A percentile compares a stretch with the other conserved stretches of the same genome.
Evolutionary conservation across 2,888 invertebrate genomes (phyloP).

Genomic region (Eupithecia centaureata): DNA sequence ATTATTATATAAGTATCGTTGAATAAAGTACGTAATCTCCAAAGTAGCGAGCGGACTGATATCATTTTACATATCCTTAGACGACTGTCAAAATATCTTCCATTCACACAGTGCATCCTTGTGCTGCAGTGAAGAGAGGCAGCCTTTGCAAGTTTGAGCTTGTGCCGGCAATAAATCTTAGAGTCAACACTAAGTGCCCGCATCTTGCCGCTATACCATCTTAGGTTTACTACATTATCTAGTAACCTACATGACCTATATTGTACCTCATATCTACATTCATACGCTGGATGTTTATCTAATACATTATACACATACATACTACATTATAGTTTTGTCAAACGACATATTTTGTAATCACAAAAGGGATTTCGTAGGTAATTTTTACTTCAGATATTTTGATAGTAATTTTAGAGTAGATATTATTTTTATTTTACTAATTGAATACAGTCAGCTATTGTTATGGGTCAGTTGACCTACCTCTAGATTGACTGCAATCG

Average conservation of each 20-base stretch:
- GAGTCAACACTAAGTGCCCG: slow-evolving; percentile 41
- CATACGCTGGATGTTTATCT: too few relatives aligned
- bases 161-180: slow-evolving; percentile 49
- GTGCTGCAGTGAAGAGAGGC: neutral
- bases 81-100: neutral
- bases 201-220: neutral
- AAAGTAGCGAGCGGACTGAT: neutral
- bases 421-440: too few relatives aligned
- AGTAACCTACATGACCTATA: neutral
- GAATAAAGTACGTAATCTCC: too few relatives aligned
- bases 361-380: too few relatives aligned
- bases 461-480: too few relatives aligned
- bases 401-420: too few relatives aligned
- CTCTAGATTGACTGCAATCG: too few relatives aligned
- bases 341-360: too few relatives aligned
- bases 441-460: too few relatives aligned
- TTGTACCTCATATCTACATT: neutral
- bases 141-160: slow-evolving; percentile 17
- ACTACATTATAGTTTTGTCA: neutral
- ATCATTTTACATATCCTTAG: neutral
- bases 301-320: too few relatives aligned
- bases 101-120: neutral
- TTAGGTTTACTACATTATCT: slow-evolving; percentile 5
- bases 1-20: too few relatives aligned
- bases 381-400: too few relatives aligned